A percentile compares a stretch with the other conserved stretches of the same genome.
Conservation (phyloP, 2,888 invertebrate species). For the Octonoba sinensis region DNA sequence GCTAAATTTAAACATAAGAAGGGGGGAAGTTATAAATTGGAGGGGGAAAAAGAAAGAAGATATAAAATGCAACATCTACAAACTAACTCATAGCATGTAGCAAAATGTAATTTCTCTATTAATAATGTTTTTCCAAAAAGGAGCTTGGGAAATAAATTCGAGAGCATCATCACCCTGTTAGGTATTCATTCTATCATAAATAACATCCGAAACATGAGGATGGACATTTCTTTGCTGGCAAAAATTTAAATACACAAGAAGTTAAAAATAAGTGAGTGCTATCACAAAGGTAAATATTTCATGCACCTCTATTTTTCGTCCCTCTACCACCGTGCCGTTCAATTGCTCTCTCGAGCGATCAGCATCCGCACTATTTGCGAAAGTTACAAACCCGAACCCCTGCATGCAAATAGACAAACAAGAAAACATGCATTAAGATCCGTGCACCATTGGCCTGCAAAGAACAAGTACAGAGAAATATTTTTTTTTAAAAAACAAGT, state of each 20-base stretch:
- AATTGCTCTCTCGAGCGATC: conserved; percentile 99
- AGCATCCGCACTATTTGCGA: conserved; percentile 99
- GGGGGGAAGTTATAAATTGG: too few species aligned
- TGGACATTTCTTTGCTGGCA: conserved; percentile 66
- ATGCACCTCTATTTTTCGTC: conserved; percentile 99
- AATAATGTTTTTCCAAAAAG: too few species aligned
- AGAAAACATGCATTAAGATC: conserved; percentile 81
- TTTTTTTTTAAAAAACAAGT: conserved; percentile 55
- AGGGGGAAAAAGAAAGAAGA: too few species aligned
- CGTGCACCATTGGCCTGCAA: conserved; percentile 66
- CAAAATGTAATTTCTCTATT: too few species aligned
- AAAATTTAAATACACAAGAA: conserved; percentile 56
- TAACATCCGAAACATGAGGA: conserved; percentile 30
- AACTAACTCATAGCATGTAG: too few species aligned
- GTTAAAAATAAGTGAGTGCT: conserved; percentile 67
- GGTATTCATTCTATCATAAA: too few species aligned
- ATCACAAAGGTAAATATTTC: conserved; percentile 70
- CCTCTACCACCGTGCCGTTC: conserved; percentile 99
- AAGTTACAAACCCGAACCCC: conserved; percentile 99
- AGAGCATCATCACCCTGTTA: conserved; percentile 34
- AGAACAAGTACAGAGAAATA: conserved; percentile 65
- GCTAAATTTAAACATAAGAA: too few species aligned
- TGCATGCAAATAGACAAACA: conserved; percentile 73
- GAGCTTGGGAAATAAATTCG: too few species aligned
- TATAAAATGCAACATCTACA: too few species aligned